Evolutionary conservation across 2,888 invertebrate genomes (phyloP), one percentile per base, ranked within the genome.

Genomic region (Lypha dubia): DNA sequence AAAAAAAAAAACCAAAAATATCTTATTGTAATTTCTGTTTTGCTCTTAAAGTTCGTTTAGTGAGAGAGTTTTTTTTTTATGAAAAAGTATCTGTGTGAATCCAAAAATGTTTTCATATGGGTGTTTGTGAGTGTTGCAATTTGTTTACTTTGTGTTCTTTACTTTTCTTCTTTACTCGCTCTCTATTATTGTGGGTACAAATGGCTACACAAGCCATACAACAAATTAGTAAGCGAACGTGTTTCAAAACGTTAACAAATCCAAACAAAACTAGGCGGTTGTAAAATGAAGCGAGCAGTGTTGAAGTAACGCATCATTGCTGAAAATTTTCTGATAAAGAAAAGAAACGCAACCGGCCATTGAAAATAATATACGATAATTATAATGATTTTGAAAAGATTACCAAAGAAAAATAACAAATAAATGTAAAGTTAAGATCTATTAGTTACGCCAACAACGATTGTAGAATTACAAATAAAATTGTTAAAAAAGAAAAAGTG

Each of bases 231-330:
- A 84, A 80, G 60, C 76, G 76, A 84, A 84, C 84, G 80, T 84
- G 84, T 84, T 80, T 84, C 84, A 76, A 77, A 80, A 65, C 84
- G 81, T 84, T 82, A 77, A 82, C 49, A 82, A 82, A 73, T 74
- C 65, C 41, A 41, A 68, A 41, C 9, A n/a, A 60, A 73, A 51
- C 22, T 44, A 49, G 58, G 38, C 70, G 74, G 51, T 8, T 53
- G 32, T 53, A 68, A 67, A 60, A 53, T 58, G 56, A 76, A 70
- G 15, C 24, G 46, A 62, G 20, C 20, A 68, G 28, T 60, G 20
- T 8, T 68, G 6, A 74, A 67, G 24, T 44, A 82, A 74, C 58
- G 56, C 63, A 65, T 65, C 44, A 62, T 44, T n/a, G 51, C 28
- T 51, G 22, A 58, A 56, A 17, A 44, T 70, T 20, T 28, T 17